phyloP scores from a whole-genome alignment of 2,888 invertebrate genomes.

The Stenotaenia linearis region DNA sequence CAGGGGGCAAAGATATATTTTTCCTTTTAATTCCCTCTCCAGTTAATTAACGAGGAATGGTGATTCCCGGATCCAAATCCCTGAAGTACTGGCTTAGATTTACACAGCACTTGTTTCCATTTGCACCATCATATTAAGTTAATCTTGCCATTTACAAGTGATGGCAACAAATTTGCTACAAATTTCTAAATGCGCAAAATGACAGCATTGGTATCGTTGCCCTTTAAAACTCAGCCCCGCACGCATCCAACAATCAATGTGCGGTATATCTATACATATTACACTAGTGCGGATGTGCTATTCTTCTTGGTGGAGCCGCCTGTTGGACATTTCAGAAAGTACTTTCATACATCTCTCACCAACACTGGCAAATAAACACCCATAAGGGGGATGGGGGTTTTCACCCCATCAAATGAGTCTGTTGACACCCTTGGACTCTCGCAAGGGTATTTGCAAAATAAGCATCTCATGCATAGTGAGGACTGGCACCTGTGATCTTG shows the following conservation, averaged over 20 bases:
- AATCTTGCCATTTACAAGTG: conserved; percentile 17
- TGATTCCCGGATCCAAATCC: conserved; percentile 8
- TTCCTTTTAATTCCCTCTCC: conserved; percentile 9
- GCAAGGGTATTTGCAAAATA: conserved; percentile 23
- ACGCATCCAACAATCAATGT: neutral
- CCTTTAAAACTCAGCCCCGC: neutral
- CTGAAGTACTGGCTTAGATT: conserved; percentile 14
- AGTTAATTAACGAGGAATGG: conserved; percentile 16
- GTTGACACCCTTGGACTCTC: conserved; percentile 15
- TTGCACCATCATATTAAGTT: conserved; percentile 20
- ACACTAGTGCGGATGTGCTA: neutral
- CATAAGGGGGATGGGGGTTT: neutral
- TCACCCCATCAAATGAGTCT: conserved; percentile 21
- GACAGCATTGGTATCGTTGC: neutral
- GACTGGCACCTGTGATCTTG: conserved; percentile 12
- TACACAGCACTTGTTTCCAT: conserved; percentile 13
- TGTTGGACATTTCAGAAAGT: conserved; percentile 24
- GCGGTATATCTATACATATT: neutral
- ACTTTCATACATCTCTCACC: conserved; percentile 14
- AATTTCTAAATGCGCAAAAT: neutral
- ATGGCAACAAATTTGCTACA: neutral
- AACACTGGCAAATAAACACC: conserved; percentile 3
- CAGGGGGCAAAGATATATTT: neutral
- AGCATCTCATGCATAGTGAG: conserved; percentile 21
- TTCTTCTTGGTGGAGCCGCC: conserved; percentile 27